Percentiles rank a stretch among this genome's conserved stretches.
Evolutionary conservation across 2,113 vertebrate species (phyloP).

Genomic region (Tachuris rubrigastra): DNA sequence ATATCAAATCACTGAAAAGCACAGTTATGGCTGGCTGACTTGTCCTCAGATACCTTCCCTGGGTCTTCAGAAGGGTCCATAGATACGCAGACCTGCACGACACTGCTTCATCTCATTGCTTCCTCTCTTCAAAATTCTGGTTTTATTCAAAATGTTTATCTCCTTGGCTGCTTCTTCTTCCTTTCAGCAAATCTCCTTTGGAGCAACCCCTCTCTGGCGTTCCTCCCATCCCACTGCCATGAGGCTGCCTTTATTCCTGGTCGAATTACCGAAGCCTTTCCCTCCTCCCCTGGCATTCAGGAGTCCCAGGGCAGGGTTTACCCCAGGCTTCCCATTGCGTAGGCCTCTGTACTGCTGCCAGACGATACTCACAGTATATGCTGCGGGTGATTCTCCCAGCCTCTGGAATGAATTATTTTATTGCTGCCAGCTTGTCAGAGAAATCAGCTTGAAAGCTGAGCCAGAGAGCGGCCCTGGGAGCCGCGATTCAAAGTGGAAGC

Average conservation of each 20-base stretch:
- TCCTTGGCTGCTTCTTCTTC: not conserved
- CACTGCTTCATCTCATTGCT: not conserved
- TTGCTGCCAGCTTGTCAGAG: slow-evolving; percentile 57
- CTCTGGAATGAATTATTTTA: slow-evolving; percentile 66
- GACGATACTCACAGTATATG: not conserved
- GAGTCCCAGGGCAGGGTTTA: slow-evolving; percentile 26
- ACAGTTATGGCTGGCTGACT: not conserved
- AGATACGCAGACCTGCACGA: not conserved
- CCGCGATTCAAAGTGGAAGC: not conserved
- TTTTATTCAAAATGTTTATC: not conserved
- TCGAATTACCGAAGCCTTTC: not conserved
- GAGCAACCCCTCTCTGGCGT: not conserved
- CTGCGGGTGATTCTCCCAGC: slow-evolving; percentile 43
- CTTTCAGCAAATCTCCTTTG: not conserved
- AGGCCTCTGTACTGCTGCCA: slow-evolving; percentile 46
- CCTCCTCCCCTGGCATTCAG: not conserved
- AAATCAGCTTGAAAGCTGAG: slow-evolving; percentile 61
- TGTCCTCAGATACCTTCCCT: not conserved
- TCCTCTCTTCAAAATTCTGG: not conserved
- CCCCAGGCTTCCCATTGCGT: slow-evolving; percentile 59
- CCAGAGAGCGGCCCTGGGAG: slow-evolving; percentile 6
- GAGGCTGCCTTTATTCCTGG: slow-evolving; percentile 31
- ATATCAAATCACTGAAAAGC: not conserved
- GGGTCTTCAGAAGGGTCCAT: not conserved
- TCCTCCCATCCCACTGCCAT: slow-evolving; percentile 5